Evolutionary conservation across 2,113 vertebrate species (phyloP).

Genomic region (Nannobrachium achirus): DNA sequence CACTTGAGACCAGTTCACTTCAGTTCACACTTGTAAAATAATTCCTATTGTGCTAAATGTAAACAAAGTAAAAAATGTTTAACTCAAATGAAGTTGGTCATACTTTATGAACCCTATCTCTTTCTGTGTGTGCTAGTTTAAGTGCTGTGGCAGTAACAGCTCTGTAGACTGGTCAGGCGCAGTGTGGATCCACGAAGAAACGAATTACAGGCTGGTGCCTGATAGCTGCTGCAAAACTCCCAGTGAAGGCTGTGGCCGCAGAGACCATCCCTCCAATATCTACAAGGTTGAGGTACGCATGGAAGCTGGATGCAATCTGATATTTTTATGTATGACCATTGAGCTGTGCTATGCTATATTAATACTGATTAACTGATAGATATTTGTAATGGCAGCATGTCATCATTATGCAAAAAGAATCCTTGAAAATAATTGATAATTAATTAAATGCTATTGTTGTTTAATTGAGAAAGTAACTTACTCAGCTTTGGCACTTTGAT

Average conservation of each 20-base stretch:
- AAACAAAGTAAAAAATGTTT: neutral
- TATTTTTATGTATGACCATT: too few species aligned
- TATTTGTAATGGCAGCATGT: too few species aligned
- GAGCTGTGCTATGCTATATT: too few species aligned
- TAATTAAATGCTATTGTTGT: too few species aligned
- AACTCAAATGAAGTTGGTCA: neutral
- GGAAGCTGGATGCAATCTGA: too few species aligned
- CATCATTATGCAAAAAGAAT: too few species aligned
- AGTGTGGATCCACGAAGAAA: conserved; percentile 76
- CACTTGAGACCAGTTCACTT: too few species aligned
- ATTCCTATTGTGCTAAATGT: neutral
- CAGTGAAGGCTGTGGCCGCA: conserved; percentile 81
- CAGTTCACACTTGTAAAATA: too few species aligned
- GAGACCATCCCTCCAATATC: conserved; percentile 97
- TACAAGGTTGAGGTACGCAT: conserved; percentile 89
- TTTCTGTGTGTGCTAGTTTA: conserved; percentile 80
- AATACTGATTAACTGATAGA: too few species aligned
- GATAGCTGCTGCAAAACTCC: conserved; percentile 97
- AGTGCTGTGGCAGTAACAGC: conserved; percentile 93
- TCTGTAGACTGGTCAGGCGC: conserved; percentile 89
- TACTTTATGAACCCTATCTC: conserved; percentile 1
- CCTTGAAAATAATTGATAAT: too few species aligned
- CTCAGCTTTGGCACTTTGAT: too few species aligned
- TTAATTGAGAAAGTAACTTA: too few species aligned
- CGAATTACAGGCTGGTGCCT: conserved; percentile 78